Percentiles rank a stretch among this genome's conserved stretches.
phyloP scores from a whole-genome alignment of 2,113 vertebrate species.

The Pterocles gutturalis region DNA sequence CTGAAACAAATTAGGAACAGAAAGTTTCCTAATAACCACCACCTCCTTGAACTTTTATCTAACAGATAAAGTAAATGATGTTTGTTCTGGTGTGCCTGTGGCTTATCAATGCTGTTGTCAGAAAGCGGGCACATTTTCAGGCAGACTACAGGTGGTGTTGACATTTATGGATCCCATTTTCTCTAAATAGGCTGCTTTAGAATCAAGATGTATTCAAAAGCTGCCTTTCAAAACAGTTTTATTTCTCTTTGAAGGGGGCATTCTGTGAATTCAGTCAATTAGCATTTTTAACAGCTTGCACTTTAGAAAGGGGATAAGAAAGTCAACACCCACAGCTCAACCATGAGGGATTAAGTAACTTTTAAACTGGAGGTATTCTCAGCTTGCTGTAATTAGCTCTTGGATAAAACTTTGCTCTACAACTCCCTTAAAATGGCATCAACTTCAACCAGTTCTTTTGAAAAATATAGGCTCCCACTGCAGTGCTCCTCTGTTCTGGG shows the following conservation, averaged over 20 bases:
- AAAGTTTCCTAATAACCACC: constrained; percentile 10
- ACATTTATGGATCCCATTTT: constrained; percentile 78
- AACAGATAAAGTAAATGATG: constrained; percentile 39
- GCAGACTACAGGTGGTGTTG: constrained; percentile 73
- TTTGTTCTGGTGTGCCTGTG: constrained; percentile 68
- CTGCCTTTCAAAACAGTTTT: constrained; percentile 71
- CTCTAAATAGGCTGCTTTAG: constrained; percentile 74
- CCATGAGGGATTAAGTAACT: constrained; percentile 30
- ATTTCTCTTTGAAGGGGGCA: constrained; percentile 72
- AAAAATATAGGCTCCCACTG: not conserved
- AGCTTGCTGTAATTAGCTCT: constrained; percentile 61
- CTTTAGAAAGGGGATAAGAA: constrained; percentile 34
- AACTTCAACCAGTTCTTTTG: not conserved
- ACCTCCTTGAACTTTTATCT: constrained; percentile 27
- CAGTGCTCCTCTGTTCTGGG: not conserved
- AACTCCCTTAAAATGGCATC: constrained; percentile 9
- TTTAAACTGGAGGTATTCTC: constrained; percentile 46
- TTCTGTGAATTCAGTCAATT: constrained; percentile 61
- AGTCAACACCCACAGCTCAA: constrained; percentile 12
- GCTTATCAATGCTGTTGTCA: constrained; percentile 75
- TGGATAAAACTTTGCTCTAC: constrained; percentile 23
- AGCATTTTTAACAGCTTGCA: constrained; percentile 72
- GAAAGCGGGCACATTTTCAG: constrained; percentile 61
- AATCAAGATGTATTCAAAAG: constrained; percentile 73
- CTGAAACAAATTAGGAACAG: constrained; percentile 33